Percentiles rank a stretch among this genome's conserved stretches.
Evolutionary conservation across 92 coral and sea anemone species (phyloP).

Genomic region (Chrysogorgia sp.): DNA sequence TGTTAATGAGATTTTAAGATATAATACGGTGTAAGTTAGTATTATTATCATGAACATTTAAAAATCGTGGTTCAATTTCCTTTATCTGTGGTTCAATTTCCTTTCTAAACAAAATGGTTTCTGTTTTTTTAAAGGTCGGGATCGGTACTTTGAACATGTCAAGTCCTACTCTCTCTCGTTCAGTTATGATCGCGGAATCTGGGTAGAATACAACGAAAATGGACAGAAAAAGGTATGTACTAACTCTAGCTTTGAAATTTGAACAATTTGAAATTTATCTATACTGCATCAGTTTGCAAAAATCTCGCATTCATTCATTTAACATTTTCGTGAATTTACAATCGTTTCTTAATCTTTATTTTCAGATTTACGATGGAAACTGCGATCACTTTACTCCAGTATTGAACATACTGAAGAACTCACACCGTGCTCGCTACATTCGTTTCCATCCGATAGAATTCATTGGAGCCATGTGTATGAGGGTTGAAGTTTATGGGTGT

Average conservation of each 20-base stretch:
- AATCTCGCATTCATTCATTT: not conserved
- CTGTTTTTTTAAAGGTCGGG: slow-evolving; percentile 66
- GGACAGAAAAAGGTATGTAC: slow-evolving; percentile 67
- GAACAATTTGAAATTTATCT: not conserved
- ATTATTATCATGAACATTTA: not conserved
- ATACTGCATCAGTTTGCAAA: not conserved
- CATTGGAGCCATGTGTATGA: slow-evolving; percentile 73
- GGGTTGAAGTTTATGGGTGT: slow-evolving; percentile 88
- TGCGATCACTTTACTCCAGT: slow-evolving; percentile 94
- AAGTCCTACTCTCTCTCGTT: slow-evolving; percentile 66
- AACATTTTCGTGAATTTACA: not conserved
- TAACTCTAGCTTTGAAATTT: not conserved
- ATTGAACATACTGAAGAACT: slow-evolving; percentile 64
- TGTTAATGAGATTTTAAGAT: too few relatives aligned
- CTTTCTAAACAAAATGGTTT: not conserved
- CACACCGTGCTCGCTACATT: slow-evolving; percentile 69
- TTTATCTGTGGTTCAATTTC: too few relatives aligned
- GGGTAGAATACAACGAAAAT: slow-evolving; percentile 73
- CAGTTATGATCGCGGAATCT: slow-evolving; percentile 72
- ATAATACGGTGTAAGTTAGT: not conserved
- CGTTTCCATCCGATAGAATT: slow-evolving; percentile 57
- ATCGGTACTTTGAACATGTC: slow-evolving; percentile 81
- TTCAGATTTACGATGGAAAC: slow-evolving; percentile 81
- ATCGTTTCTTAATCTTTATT: not conserved
- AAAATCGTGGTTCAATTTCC: too few relatives aligned